Evolutionary conservation across 2,113 vertebrate species (phyloP).

Genomic region (Epinephelus fuscoguttatus): DNA sequence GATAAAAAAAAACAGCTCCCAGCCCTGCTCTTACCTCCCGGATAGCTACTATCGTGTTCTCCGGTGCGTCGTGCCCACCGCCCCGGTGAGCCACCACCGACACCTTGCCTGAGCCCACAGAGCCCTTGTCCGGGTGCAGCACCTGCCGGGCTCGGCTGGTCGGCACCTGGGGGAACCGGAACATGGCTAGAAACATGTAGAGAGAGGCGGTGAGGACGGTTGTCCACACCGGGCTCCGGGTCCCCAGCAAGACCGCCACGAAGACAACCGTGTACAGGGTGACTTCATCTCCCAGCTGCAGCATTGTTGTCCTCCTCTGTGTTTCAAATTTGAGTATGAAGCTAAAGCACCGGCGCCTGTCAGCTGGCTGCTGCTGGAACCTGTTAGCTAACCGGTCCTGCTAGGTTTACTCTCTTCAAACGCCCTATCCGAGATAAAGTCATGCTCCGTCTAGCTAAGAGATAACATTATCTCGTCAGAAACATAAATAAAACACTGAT

Average conservation of each 20-base stretch:
- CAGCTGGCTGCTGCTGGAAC: background rate
- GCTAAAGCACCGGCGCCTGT: background rate
- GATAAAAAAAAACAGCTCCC: background rate
- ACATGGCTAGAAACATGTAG: constrained; percentile 86
- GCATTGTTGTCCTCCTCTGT: constrained; percentile 68
- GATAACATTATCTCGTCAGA: background rate
- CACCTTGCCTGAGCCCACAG: constrained; percentile 55
- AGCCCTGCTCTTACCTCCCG: constrained; percentile 84
- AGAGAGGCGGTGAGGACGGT: constrained; percentile 82
- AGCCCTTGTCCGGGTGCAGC: constrained; percentile 81
- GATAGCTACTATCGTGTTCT: constrained; percentile 95
- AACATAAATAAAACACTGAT: background rate
- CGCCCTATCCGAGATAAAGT: background rate
- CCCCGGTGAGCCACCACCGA: constrained; percentile 91
- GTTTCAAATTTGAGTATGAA: background rate
- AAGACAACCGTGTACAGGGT: constrained; percentile 85
- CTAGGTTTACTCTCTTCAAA: background rate
- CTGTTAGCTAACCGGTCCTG: background rate
- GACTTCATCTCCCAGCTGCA: constrained; percentile 84
- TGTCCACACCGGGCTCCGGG: constrained; percentile 87
- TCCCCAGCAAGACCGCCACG: constrained; percentile 80
- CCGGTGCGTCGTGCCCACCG: constrained; percentile 93
- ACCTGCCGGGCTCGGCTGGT: constrained; percentile 83
- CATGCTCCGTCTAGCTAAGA: background rate
- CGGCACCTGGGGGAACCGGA: constrained; percentile 88